Percentiles rank a stretch among this genome's conserved stretches.
These are phyloP conservation scores for Otis tarda DNA, from an alignment of 2,113 vertebrate species.

Conservation along the genomic window DNA sequence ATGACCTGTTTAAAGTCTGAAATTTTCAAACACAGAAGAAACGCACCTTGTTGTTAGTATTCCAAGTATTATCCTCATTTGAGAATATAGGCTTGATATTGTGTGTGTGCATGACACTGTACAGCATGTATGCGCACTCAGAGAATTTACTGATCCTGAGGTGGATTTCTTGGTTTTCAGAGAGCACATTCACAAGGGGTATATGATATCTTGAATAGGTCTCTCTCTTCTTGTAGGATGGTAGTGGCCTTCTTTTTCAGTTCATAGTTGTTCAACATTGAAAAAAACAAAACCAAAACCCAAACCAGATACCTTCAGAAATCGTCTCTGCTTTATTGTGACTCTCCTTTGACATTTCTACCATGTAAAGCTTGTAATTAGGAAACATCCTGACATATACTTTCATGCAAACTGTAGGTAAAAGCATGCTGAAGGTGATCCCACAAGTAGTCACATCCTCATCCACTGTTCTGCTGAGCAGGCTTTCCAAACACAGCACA, in stretches of 20 bases:
- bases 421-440: neutral
- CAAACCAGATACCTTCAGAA: neutral
- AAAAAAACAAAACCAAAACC: neutral
- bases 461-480: neutral
- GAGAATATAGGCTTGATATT: neutral
- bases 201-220: neutral
- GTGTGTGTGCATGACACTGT: neutral
- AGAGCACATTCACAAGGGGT: neutral
- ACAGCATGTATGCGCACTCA: neutral
- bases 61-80: neutral
- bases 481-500: neutral
- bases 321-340: neutral
- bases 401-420: neutral
- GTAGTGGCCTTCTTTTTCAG: constrained; percentile 18
- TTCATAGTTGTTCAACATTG: constrained; percentile 11
- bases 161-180: neutral
- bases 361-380: neutral
- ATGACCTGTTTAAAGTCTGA: neutral
- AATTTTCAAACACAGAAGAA: neutral
- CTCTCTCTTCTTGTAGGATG: neutral
- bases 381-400: neutral
- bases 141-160: neutral
- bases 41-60: neutral
- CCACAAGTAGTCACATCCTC: neutral
- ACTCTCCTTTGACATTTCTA: constrained; percentile 16